Conservation (phyloP, 2,113 vertebrate genomes). For the Megalops atlanticus region DNA sequence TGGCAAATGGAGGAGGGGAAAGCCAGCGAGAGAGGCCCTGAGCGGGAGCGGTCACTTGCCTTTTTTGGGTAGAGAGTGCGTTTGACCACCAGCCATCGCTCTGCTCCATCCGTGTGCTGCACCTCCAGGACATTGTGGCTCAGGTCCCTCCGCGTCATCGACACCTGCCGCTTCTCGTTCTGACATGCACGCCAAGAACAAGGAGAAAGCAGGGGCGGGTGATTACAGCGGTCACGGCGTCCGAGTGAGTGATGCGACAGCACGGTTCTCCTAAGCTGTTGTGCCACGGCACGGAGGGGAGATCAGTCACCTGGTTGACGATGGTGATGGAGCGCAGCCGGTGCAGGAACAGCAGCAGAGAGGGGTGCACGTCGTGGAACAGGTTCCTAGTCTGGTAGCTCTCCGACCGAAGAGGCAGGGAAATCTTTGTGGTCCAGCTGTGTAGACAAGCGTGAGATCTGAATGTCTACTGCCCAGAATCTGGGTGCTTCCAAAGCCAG, state of each 20-base stretch:
- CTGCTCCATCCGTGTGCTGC: constrained; percentile 64
- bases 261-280: background rate
- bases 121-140: constrained; percentile 70
- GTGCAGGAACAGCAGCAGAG: constrained; percentile 76
- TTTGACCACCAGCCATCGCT: constrained; percentile 77
- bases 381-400: constrained; percentile 74
- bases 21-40: background rate
- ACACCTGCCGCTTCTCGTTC: constrained; percentile 62
- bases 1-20: background rate
- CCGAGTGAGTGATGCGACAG: background rate
- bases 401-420: constrained; percentile 71
- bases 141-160: constrained; percentile 71
- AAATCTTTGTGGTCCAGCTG: constrained; percentile 77
- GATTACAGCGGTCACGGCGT: background rate
- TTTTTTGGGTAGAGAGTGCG: constrained; percentile 62
- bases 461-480: background rate
- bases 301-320: constrained; percentile 62
- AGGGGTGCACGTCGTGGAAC: constrained; percentile 76
- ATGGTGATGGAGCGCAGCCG: constrained; percentile 74
- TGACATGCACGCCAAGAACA: constrained; percentile 33
- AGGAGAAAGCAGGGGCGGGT: background rate
- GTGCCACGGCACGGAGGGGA: background rate
- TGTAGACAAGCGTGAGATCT: constrained; percentile 6
- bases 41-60: constrained; percentile 46
- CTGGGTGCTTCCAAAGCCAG: background rate